Evolutionary conservation across 2,888 invertebrate species (phyloP).

Genomic region (Aelia acuminata): DNA sequence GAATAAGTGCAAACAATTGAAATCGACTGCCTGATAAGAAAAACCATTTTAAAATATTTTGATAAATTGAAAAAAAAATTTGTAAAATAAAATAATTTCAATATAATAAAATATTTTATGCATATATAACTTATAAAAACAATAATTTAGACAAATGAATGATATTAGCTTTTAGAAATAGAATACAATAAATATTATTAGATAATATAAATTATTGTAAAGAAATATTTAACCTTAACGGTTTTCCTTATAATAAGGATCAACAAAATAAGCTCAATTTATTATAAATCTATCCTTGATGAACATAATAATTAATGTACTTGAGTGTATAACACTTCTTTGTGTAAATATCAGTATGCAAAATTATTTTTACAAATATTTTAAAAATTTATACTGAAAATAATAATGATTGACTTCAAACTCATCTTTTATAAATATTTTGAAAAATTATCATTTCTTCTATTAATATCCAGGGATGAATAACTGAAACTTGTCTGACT

Average conservation of each 20-base stretch:
- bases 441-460: not conserved
- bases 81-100: slow-evolving; percentile 19
- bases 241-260: slow-evolving; percentile 47
- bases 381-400: not conserved
- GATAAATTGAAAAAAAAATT: not conserved
- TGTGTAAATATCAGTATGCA: not conserved
- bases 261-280: slow-evolving; percentile 41
- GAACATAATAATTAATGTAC: not conserved
- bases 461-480: not conserved
- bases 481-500: not conserved
- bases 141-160: slow-evolving; percentile 17
- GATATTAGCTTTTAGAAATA: slow-evolving; percentile 37
- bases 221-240: not conserved
- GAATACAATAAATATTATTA: slow-evolving; percentile 2
- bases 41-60: not conserved
- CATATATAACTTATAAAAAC: slow-evolving; percentile 35
- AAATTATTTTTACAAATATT: not conserved
- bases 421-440: not conserved
- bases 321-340: not conserved
- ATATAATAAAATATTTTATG: not conserved
- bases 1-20: not conserved
- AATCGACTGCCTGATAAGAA: not conserved
- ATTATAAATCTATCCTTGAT: slow-evolving; percentile 8
- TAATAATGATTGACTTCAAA: not conserved
- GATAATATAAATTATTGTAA: slow-evolving; percentile 12